Conservation (phyloP, 1,140 invertebrate species). For the Drosophila malerkotliana region DNA sequence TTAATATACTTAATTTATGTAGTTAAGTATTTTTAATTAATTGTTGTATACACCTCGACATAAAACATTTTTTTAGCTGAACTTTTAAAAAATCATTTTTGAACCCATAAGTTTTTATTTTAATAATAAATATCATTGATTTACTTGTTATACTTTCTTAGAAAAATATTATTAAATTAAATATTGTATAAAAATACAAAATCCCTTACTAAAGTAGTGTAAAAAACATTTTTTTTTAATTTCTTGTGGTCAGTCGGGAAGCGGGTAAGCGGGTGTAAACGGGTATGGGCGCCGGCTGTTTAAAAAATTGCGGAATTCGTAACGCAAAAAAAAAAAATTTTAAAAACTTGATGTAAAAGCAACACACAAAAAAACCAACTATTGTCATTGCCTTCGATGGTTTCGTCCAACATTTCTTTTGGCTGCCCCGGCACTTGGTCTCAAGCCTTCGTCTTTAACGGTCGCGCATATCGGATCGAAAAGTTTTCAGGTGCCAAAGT, state of each 20-base stretch:
- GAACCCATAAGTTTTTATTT: no score
- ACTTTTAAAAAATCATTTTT: no score
- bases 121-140: no score
- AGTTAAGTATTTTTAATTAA: background rate
- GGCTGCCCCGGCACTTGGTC: constrained; percentile 51
- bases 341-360: constrained; percentile 54
- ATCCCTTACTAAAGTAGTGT: background rate
- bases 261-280: constrained; percentile 19
- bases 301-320: constrained; percentile 58
- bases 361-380: constrained; percentile 27
- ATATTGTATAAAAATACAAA: background rate
- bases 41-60: background rate
- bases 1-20: background rate
- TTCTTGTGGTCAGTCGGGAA: constrained; percentile 16
- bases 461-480: constrained; percentile 45
- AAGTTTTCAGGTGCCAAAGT: constrained; percentile 1
- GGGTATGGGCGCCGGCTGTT: constrained; percentile 14
- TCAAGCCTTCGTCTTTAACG: constrained; percentile 56
- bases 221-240: constrained; percentile 13
- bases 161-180: background rate
- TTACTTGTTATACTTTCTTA: no score
- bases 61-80: no score
- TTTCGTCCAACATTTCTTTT: constrained; percentile 65
- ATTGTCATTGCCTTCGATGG: constrained; percentile 45
- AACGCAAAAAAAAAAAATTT: constrained; percentile 13